Evolutionary conservation across 2,113 vertebrate genomes (phyloP).

Genomic region (Xyrauchen texanus): DNA sequence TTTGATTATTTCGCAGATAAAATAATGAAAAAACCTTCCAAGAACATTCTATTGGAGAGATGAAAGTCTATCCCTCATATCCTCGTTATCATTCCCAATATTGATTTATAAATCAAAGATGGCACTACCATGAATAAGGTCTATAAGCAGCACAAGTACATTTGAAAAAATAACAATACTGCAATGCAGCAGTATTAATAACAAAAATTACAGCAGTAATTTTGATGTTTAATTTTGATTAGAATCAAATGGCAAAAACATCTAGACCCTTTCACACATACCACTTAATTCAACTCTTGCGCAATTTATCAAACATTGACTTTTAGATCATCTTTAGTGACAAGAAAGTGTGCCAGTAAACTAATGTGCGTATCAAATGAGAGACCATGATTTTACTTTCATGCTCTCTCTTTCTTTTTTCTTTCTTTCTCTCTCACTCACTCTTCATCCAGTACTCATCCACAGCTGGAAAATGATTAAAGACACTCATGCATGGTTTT

Average conservation of each 20-base stretch:
- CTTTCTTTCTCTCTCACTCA: slow-evolving; percentile 3
- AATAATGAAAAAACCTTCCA: too few relatives aligned
- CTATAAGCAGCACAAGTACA: neutral
- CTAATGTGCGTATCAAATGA: slow-evolving; percentile 63
- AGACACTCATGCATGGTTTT: slow-evolving; percentile 44
- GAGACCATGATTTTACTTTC: neutral
- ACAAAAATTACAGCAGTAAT: neutral
- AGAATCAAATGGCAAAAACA: neutral
- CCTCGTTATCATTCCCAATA: too few relatives aligned
- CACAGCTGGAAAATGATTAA: slow-evolving; percentile 63
- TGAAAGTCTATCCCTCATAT: too few relatives aligned
- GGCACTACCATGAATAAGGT: too few relatives aligned
- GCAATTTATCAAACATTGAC: neutral
- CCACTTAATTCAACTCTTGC: neutral
- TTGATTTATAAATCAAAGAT: too few relatives aligned
- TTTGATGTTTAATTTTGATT: neutral
- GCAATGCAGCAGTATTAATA: neutral
- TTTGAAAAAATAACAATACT: neutral
- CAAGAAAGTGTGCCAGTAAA: slow-evolving; percentile 60
- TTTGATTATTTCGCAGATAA: too few relatives aligned
- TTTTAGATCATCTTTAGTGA: slow-evolving; percentile 60
- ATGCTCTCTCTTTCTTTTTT: slow-evolving; percentile 19
- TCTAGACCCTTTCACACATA: neutral
- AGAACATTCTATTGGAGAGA: too few relatives aligned
- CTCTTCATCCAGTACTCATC: slow-evolving; percentile 39